Evolutionary conservation across 2,888 invertebrate genomes (phyloP), one percentile per base, ranked within the genome.

Genomic region (Agrotis exclamationis): DNA sequence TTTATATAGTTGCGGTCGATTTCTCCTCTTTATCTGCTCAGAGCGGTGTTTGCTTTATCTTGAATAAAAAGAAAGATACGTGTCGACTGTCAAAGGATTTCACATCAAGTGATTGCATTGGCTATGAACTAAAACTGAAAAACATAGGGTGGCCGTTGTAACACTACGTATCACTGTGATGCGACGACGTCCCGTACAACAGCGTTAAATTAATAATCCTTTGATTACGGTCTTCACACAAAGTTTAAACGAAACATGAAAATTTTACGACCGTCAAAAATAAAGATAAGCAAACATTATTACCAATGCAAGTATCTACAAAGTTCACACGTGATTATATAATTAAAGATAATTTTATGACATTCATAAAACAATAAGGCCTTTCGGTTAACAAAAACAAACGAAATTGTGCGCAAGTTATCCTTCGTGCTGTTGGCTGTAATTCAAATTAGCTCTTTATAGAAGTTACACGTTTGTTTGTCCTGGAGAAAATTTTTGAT

Each of bases 1-100:
- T 96, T 96, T 96, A 96, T 96, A 95, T 95, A 95, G 96, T 95
- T 93, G 95, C 93, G 95, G 95, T 95, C 94, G 96, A 95, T 96
- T 95, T 96, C 94, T 93, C 92, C 95, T 94, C 93, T 95, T 96
- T 96, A 95, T 95, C 95, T 94, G 87, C 91, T 88, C 91, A 88
- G 92, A 92, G 94, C 93, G 94, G 93, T 94, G 93, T 95, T 94
- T 95, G 94, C 94, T 96, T 96, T 95, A 96, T 95, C 94, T 93
- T 90, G 90, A 93, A 93, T 93, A 95, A 95, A 94, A 93, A 89
- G 90, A 87, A 90, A 92, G 89, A 90, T 92, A 93, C 93, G 92
- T 90, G 88, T 88, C 85, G 87, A 87, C 89, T 90, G 91, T 93
- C 90, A 91, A 87, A 88, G 86, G 89, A 87, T 88, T 91, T 89